Evolutionary conservation across 2,113 vertebrate species (phyloP).

Genomic region (Ptyas mucosa): DNA sequence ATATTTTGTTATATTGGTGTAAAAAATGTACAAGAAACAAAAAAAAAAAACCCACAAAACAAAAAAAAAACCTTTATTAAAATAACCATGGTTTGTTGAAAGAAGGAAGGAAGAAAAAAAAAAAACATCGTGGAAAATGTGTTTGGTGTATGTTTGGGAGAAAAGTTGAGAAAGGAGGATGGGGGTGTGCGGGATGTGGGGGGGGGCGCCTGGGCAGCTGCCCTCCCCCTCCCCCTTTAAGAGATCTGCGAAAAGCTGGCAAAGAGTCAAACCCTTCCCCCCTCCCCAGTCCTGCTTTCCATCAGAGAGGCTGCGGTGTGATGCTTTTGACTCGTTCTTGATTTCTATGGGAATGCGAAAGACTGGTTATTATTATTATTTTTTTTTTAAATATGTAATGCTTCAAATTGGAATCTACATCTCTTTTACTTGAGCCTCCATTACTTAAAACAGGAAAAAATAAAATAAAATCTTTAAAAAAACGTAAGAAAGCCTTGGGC

Average conservation of each 20-base stretch:
- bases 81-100: constrained; percentile 74
- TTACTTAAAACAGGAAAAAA: constrained; percentile 66
- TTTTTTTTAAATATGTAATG: constrained; percentile 65
- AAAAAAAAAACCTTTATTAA: constrained; percentile 70
- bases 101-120: constrained; percentile 61
- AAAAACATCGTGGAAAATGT: constrained; percentile 63
- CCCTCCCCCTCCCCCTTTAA: too few species aligned
- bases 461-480: neutral
- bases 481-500: neutral
- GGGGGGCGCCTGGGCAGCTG: neutral
- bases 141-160: constrained; percentile 69
- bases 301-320: constrained; percentile 57
- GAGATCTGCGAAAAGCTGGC: constrained; percentile 24
- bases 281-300: constrained; percentile 51
- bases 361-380: constrained; percentile 57
- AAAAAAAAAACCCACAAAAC: too few species aligned
- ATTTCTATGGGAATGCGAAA: constrained; percentile 79
- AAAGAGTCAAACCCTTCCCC: neutral
- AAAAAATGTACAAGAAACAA: constrained; percentile 76
- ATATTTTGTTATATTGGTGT: constrained; percentile 79
- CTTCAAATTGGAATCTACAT: constrained; percentile 74
- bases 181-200: neutral
- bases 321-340: constrained; percentile 26
- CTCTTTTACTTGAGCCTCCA: constrained; percentile 79
- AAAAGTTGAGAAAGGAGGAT: constrained; percentile 44